Evolutionary conservation across 2,888 invertebrate species (phyloP).

Genomic region (Pinctada fucata): DNA sequence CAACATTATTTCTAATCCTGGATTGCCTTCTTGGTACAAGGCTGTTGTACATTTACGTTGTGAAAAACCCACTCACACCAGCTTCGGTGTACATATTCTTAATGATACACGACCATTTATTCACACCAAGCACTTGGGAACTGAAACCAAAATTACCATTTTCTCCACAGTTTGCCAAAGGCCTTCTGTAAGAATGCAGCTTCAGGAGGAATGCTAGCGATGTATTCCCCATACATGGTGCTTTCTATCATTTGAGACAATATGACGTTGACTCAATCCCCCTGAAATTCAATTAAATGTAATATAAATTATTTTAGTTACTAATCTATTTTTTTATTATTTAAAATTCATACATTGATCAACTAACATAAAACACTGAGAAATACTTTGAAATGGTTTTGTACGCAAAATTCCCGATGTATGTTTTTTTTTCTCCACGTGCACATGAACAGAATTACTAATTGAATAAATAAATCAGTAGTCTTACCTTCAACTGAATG

Average conservation of each 20-base stretch:
- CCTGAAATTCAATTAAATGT: background rate
- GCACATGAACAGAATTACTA: background rate
- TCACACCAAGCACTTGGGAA: constrained; percentile 1
- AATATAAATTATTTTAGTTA: background rate
- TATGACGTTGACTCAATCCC: background rate
- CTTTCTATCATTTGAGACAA: background rate
- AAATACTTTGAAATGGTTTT: background rate
- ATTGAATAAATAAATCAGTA: background rate
- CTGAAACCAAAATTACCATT: background rate
- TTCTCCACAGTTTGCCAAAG: background rate
- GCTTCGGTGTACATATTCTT: constrained; percentile 1
- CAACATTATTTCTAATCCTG: constrained; percentile 1
- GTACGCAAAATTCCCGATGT: background rate
- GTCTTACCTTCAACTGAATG: background rate
- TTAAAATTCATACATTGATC: background rate
- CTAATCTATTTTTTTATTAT: background rate
- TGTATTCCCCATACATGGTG: background rate
- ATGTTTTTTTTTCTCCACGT: background rate
- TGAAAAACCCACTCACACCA: background rate
- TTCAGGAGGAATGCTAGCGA: background rate
- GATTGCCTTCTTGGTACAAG: background rate
- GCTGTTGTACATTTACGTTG: constrained; percentile 11
- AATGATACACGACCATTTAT: constrained; percentile 11
- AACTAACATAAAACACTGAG: background rate
- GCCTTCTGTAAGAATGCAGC: constrained; percentile 12